Evolutionary conservation across 1,140 invertebrate species (phyloP), one percentile per base, ranked within the genome.

Genomic region (Amphibalanus amphitrite): DNA sequence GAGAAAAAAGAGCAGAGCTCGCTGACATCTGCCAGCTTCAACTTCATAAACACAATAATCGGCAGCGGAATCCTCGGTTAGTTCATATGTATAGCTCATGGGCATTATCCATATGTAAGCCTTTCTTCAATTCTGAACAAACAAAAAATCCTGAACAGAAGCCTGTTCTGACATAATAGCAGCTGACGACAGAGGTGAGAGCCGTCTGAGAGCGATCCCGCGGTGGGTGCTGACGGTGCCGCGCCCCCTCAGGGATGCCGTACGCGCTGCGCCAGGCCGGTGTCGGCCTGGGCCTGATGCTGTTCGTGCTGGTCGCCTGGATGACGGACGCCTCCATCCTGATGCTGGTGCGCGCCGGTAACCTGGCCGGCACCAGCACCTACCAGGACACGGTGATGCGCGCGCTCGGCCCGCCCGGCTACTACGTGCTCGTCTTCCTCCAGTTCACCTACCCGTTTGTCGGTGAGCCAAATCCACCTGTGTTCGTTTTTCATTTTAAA

Each of bases 21-120:
- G 74, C 82, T 92, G 70, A 86, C 88, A n/a, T 85, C 88, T 81
- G 89, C 91, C 72, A 90, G 88, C 80, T 93, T 93, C 81, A 94
- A 94, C 83, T 93, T 92, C 80, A 91, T 94, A 78, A 94, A 94
- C 81, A 92, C 90, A n/a, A 93, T 94, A 76, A 88, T 93, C 73
- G 92, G 91, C 69, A 92, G 90, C 77, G 91, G 92, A 72, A 89
- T 94, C 70, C 93, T 94, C 78, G 91, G 91, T 89, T 80, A 84
- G 83, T 73, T 59, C 13, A 15, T 59, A 25, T 59, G 47, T 59
- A 25, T 59, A 25, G 25, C 47, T 59, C 47, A 59, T 59, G 13
- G 13, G 47, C 13, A 59, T 59, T 15, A 25, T 13, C 25, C 13
- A 59, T 59, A 59, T 59, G n/a, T n/a, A n/a, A n/a, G n/a, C n/a